Evolutionary conservation across 92 coral and sea anemone genomes (phyloP), one percentile per base, ranked within the genome.

Genomic region (Nematostella vectensis): DNA sequence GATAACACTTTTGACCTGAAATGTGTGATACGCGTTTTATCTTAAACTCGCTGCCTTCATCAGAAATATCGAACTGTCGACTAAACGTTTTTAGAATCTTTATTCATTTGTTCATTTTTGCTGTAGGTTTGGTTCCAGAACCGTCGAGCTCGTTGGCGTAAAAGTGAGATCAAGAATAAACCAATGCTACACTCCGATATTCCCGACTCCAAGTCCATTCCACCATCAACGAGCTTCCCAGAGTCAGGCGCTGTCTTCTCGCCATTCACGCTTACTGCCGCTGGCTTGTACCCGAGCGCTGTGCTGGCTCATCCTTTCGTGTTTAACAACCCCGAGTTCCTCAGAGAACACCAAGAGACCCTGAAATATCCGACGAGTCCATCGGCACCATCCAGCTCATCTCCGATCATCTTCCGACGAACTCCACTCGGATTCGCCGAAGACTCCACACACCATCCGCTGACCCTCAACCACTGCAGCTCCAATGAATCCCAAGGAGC

Each of bases 41-140:
- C n/a, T n/a, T n/a, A n/a, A n/a, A n/a, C n/a, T 33, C 40, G 40
- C 40, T 33, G 8, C 40, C 15, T 15, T 15, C 6, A 33, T 15
- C 40, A 33, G 40, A 33, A 33, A 6, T 33, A 6, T 15, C 40
- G 40, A 15, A 6, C 15, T 15, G 40, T 33, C 40, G 6, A 6
- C 40, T 6, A 15, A 54, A 13, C 29, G 67, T 61, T 13, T 61
- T 42, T 18, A 61, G 31, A 22, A 44, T 61, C 27, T 47, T 6
- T 33, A 33, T 6, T 33, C 8, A 33, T 33, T 12, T 29, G 2
- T 60, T 28, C 3, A 22, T 58, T 40, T 50, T 12, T 12, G 13
- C 17, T 25, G n/a, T 52, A 83, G 94, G 94, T 78, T 22, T 83
- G 94, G 94, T 83, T 83, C 64, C 94, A 78, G 33, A 83, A 83